phyloP scores from a whole-genome alignment of 2,888 invertebrate species.

The Tortricodes alternella region DNA sequence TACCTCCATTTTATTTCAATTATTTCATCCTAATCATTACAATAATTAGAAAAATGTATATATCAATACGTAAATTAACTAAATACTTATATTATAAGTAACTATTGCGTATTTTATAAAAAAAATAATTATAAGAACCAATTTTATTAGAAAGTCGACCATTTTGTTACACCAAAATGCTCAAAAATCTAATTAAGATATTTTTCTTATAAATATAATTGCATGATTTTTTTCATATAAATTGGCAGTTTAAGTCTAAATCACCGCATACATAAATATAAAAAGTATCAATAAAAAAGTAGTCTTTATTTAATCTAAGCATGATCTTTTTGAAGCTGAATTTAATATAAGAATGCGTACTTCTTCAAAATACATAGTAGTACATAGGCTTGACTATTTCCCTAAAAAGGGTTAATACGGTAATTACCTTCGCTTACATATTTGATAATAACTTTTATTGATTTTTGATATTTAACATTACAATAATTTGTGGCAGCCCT shows the following conservation, averaged over 20 bases:
- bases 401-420: no score
- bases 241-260: constrained; percentile 34
- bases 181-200: constrained; percentile 71
- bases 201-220: constrained; percentile 38
- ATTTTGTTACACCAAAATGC: constrained; percentile 60
- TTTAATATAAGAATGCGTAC: no score
- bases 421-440: no score
- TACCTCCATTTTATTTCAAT: constrained; percentile 71
- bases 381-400: no score
- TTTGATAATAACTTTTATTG: no score
- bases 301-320: constrained; percentile 18
- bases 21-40: constrained; percentile 59
- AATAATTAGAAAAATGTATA: constrained; percentile 50
- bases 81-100: constrained; percentile 47
- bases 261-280: constrained; percentile 28
- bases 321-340: not conserved
- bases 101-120: constrained; percentile 34
- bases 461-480: no score
- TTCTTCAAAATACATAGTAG: no score
- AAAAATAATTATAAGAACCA: constrained; percentile 49
- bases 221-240: constrained; percentile 34
- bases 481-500: no score
- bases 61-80: constrained; percentile 59
- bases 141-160: constrained; percentile 75
- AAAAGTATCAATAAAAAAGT: constrained; percentile 11